Evolutionary conservation across 2,113 vertebrate genomes (phyloP), one percentile per base, ranked within the genome.

Genomic region (Burhinus oedicnemus): DNA sequence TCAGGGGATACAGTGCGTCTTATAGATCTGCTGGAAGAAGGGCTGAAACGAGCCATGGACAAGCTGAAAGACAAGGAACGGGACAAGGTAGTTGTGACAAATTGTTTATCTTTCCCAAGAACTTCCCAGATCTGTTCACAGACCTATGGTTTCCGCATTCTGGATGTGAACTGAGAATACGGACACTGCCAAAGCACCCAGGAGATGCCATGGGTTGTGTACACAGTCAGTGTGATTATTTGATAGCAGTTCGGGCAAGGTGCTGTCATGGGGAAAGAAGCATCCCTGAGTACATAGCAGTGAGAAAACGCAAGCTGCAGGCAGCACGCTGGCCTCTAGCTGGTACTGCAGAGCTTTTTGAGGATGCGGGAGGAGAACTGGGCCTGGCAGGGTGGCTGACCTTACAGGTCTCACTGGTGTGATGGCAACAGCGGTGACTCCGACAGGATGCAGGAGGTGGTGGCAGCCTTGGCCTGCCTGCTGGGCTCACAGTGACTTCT

Each of bases 31-130:
- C 97, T 99, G 95, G 99, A 99, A 12, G 99, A 99, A 89, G 99
- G 99, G 6, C 98, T 99, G 71, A 99, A 99, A 95, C 98, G 99
- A 85, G 99, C 98, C 25, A 99, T 99, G 99, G 99, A 99, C 98
- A 99, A 99, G 89, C 97, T 99, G 93, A 99, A 98, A 64, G 99
- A 99, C 79, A 99, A 99, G 94, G 99, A 99, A 75, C 97, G 99
- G 92, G 99, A 99, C 97, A 99, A 99, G 99, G 99, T 99, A 96
- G 92, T 22, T 45, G 29, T 40, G 54, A 81, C 6, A 60, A 4
- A 51, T 18, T n/a, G 26, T 9, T 82, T 44, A 12, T 80, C 38
- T 45, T 82, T 32, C 36, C 55, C 76, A 61, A n/a, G n/a, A 52
- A 42, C 78, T 79, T 82, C 27, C 9, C 47, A 51, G 7, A 42